Base-by-base conservation (phyloP, 2,888 invertebrate species). In the Antheraea assamensis region DNA sequence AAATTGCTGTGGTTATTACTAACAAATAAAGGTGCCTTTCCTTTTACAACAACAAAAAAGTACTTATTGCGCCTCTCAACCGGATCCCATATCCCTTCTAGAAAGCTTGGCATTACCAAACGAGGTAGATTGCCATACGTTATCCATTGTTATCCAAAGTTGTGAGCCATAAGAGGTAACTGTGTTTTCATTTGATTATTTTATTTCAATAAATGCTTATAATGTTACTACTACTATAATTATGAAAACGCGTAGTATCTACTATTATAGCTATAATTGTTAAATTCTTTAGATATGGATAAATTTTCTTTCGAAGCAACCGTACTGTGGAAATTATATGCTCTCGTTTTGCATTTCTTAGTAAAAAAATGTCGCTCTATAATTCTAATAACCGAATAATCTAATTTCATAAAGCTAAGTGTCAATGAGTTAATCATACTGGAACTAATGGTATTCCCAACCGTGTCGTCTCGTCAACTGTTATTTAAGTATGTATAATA, bases 321-420 rank as follows among this genome's bases (percentile, higher is more conserved):
- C 19, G 19, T 52, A 52, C 52, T 21, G 21, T 52, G 52, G 21
- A 52, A n/a, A 19, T n/a, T 47, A 15, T 47, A 15, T 10, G 15
- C 15, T 15, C 47, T 47, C 15, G 13, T 15, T 52, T 24, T 24
- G n/a, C 58, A 58, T 58, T 58, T 3, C 2, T 58, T 24, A 24
- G 13, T 58, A 58, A 10, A 58, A 58, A 24, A 15, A 61, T 27
- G 3, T 15, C 21, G 5, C 35, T 31, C n/a, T 68, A 68, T 8
- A 35, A n/a, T 68, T 13, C 31, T 24, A n/a, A 68, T 35, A 35
- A 21, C 68, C 68, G 68, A 68, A n/a, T 35, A 68, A 68, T 35
- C n/a, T 68, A n/a, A n/a, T n/a, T 68, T 68, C 68, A 68, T 68
- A 35, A 21, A 68, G 19, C 35, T 68, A n/a, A 68, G 68, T 35